Conservation (phyloP, 2,888 invertebrate genomes). For the Melikaiella ostensackeni region DNA sequence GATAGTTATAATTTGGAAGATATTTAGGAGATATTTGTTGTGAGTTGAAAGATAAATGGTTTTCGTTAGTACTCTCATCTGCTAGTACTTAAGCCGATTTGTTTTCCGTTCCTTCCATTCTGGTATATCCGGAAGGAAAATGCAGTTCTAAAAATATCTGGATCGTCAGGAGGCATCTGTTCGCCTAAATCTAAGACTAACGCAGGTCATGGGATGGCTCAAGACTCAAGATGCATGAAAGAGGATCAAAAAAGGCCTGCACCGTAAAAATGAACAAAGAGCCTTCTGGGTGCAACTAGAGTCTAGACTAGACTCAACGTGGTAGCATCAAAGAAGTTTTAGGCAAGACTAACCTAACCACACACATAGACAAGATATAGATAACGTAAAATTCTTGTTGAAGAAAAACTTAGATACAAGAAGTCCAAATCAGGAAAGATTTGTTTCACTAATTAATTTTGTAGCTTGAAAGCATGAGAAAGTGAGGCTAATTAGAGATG, state of each 20-base stretch:
- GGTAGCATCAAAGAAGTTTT: conserved; percentile 2
- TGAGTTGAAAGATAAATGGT: conserved; percentile 14
- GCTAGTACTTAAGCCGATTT: conserved; percentile 24
- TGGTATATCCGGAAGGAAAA: conserved; percentile 48
- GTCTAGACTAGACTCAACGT: not conserved
- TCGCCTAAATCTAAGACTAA: conserved; percentile 45
- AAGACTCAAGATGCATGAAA: conserved; percentile 45
- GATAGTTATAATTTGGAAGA: conserved; percentile 5
- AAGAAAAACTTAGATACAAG: too few species aligned
- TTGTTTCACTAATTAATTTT: not conserved
- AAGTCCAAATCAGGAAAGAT: too few species aligned
- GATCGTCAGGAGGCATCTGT: conserved; percentile 52
- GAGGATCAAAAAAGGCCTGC: conserved; percentile 44
- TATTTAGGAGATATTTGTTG: conserved; percentile 5
- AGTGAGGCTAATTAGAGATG: conserved; percentile 23
- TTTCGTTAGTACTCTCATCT: conserved; percentile 27
- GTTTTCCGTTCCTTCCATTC: conserved; percentile 43
- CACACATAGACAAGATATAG: not conserved
- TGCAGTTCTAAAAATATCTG: conserved; percentile 50
- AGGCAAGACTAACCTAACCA: not conserved
- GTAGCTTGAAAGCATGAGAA: not conserved
- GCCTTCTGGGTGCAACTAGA: conserved; percentile 8
- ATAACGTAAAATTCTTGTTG: too few species aligned
- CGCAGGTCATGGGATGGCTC: conserved; percentile 23
- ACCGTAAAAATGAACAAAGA: conserved; percentile 51